A percentile compares a stretch with the other conserved stretches of the same genome.
Conservation (phyloP, 1,140 invertebrate genomes). For the Drosophila eugracilis region DNA sequence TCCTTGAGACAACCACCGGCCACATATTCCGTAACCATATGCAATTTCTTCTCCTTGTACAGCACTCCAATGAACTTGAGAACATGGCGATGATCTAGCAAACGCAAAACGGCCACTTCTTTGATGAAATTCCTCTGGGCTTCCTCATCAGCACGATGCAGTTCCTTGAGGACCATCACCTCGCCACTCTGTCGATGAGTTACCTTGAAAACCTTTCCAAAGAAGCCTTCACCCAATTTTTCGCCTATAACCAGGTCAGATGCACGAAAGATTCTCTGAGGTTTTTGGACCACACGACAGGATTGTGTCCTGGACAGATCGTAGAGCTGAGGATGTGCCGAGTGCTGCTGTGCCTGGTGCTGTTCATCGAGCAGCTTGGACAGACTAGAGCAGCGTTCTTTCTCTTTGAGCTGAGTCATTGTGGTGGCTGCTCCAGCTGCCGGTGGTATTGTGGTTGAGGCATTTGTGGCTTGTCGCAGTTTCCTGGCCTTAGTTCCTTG, state of each 20-base stretch:
- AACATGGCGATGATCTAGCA: slow-evolving; percentile 95
- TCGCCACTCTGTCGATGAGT: slow-evolving; percentile 95
- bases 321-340: slow-evolving; percentile 85
- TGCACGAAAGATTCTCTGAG: slow-evolving; percentile 93
- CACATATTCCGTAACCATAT: slow-evolving; percentile 96
- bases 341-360: slow-evolving; percentile 70
- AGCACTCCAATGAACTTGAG: slow-evolving; percentile 96
- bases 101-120: slow-evolving; percentile 95
- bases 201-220: slow-evolving; percentile 96
- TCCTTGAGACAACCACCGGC: slow-evolving; percentile 95
- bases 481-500: slow-evolving; percentile 49
- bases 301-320: slow-evolving; percentile 94
- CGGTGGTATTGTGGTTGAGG: slow-evolving; percentile 21
- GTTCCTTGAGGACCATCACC: slow-evolving; percentile 97
- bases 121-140: slow-evolving; percentile 97
- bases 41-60: slow-evolving; percentile 96
- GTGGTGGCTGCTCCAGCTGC: slow-evolving; percentile 4
- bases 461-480: slow-evolving; percentile 53
- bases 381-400: slow-evolving; percentile 94
- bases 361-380: slow-evolving; percentile 91
- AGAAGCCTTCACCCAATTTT: slow-evolving; percentile 96
- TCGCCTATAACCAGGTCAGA: slow-evolving; percentile 94
- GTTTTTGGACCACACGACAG: slow-evolving; percentile 91
- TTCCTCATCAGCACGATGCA: slow-evolving; percentile 96
- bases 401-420: slow-evolving; percentile 85